Evolutionary conservation across 1,140 invertebrate genomes (phyloP).

Genomic region (Ladona fulva): DNA sequence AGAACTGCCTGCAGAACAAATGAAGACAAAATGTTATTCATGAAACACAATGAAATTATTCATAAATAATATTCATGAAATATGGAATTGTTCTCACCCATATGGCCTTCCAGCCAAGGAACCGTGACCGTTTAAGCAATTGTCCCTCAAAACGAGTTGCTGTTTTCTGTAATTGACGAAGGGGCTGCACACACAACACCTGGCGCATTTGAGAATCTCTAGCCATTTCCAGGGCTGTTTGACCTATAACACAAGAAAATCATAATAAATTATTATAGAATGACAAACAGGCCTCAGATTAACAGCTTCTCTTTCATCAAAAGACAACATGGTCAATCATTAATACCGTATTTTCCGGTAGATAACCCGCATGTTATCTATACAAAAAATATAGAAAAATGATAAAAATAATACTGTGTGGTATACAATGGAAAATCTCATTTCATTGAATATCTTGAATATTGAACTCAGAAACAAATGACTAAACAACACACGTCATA

Average conservation of each 20-base stretch:
- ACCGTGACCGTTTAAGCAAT: conserved; percentile 50
- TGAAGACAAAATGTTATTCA: neutral
- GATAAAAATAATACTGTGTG: no score
- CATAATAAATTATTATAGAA: no score
- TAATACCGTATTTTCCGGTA: no score
- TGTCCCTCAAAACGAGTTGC: conserved; percentile 53
- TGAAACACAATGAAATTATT: neutral
- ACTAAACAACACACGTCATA: no score
- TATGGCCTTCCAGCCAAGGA: conserved; percentile 52
- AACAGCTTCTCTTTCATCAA: no score
- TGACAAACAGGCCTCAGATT: no score
- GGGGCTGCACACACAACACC: conserved; percentile 52
- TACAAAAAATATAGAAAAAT: no score
- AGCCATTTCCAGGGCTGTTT: conserved; percentile 51
- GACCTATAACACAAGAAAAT: conserved; percentile 37
- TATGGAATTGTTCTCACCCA: conserved; percentile 40
- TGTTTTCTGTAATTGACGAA: conserved; percentile 45
- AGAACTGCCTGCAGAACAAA: conserved; percentile 42
- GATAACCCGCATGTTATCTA: no score
- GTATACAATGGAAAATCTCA: no score
- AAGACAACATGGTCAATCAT: no score
- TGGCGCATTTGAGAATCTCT: conserved; percentile 52
- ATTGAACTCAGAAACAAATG: no score
- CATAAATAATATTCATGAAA: neutral
- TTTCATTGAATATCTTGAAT: no score